These are phyloP conservation scores for Camponotus vicinus DNA, from an alignment of 1,140 invertebrate species.

Conservation along the genomic window DNA sequence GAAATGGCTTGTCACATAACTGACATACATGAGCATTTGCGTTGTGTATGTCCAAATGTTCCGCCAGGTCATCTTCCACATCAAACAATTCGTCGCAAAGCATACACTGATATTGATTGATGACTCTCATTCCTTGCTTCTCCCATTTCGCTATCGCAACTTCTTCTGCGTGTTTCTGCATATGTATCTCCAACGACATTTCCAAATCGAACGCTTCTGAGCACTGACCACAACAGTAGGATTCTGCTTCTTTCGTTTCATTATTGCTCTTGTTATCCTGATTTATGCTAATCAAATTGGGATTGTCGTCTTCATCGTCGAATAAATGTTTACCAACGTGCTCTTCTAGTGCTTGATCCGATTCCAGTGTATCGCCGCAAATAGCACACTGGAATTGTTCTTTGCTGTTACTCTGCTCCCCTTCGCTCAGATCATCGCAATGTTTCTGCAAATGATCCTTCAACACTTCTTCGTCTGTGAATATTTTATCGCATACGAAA, in stretches of 20 bases:
- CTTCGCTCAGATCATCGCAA: conserved; percentile 83
- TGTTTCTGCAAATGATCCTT: conserved; percentile 84
- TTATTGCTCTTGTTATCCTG: conserved; percentile 51
- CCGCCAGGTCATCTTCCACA: conserved; percentile 75
- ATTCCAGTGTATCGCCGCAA: conserved; percentile 80
- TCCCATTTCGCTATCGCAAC: conserved; percentile 81
- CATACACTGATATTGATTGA: conserved; percentile 68
- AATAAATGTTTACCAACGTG: conserved; percentile 83
- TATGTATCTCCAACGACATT: conserved; percentile 80
- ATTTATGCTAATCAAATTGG: conserved; percentile 80
- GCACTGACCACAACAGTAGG: conserved; percentile 79
- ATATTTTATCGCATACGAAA: conserved; percentile 84
- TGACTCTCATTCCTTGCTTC: conserved; percentile 70
- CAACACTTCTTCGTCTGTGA: conserved; percentile 81
- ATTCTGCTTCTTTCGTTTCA: conserved; percentile 42
- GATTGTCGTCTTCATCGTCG: conserved; percentile 83
- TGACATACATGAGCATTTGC: conserved; percentile 79
- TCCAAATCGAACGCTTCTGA: conserved; percentile 77
- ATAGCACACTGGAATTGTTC: conserved; percentile 83
- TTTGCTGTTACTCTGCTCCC: conserved; percentile 74
- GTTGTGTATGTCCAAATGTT: conserved; percentile 81
- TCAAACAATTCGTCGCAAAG: conserved; percentile 80
- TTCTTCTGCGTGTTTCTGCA: conserved; percentile 82
- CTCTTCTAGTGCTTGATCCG: conserved; percentile 78
- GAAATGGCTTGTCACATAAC: conserved; percentile 82